phyloP scores from a whole-genome alignment of 2,888 invertebrate genomes.

The Leptarthrus brevirostris region DNA sequence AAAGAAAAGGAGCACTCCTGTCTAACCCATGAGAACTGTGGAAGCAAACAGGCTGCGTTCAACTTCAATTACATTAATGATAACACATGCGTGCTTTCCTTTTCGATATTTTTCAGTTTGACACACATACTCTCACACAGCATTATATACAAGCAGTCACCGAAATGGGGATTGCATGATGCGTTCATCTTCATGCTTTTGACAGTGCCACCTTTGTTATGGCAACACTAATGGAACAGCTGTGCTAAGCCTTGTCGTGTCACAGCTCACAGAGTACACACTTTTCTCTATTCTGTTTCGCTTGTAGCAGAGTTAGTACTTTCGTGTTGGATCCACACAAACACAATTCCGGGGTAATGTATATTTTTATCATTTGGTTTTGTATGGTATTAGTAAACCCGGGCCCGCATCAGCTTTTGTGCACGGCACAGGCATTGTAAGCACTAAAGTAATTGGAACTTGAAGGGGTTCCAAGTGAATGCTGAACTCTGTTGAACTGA shows the following conservation, averaged over 20 bases:
- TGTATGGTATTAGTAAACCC: not conserved
- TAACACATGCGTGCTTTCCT: conserved; percentile 23
- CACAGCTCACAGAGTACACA: not conserved
- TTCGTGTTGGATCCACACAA: too few species aligned
- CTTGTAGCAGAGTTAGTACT: not conserved
- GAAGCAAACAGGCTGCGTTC: not conserved
- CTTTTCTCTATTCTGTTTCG: not conserved
- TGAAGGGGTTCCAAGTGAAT: conserved; percentile 37
- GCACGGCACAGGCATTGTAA: conserved; percentile 4
- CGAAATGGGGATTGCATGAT: not conserved
- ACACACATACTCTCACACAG: not conserved
- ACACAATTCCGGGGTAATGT: not conserved
- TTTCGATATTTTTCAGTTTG: not conserved
- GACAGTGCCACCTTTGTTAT: not conserved
- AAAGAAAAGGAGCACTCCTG: not conserved
- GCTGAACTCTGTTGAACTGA: conserved; percentile 20
- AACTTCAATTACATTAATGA: conserved; percentile 24
- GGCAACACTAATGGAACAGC: conserved; percentile 28
- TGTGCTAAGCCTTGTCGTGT: not conserved
- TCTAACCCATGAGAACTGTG: too few species aligned
- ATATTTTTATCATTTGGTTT: conserved; percentile 14
- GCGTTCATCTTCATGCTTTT: not conserved
- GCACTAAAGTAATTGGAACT: conserved; percentile 19
- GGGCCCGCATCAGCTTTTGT: not conserved
- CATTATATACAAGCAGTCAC: not conserved